Evolutionary conservation across 64 coral and sea anemone species (phyloP).

Genomic region (Pocillopora verrucosa): DNA sequence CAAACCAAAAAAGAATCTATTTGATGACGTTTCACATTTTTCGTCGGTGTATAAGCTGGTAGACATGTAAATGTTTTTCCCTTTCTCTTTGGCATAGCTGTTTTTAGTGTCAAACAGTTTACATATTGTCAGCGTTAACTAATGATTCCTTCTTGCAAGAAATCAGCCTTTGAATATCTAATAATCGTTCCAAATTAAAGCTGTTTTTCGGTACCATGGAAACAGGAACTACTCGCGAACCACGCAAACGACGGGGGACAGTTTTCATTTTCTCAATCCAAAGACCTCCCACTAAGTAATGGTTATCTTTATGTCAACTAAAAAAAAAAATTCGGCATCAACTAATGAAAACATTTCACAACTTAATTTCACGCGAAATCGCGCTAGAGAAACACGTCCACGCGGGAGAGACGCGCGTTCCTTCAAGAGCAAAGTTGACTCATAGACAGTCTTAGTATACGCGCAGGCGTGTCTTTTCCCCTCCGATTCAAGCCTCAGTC

Average conservation of each 20-base stretch:
- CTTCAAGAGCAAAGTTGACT: background rate
- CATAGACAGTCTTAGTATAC: background rate
- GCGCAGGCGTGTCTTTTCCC: too few species aligned
- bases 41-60: background rate
- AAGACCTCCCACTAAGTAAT: background rate
- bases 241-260: background rate
- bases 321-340: background rate
- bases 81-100: too few species aligned
- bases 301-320: background rate
- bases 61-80: too few species aligned
- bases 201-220: background rate
- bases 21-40: background rate
- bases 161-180: background rate
- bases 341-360: background rate
- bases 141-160: background rate
- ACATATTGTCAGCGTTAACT: background rate
- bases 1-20: too few species aligned
- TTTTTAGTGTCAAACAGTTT: background rate
- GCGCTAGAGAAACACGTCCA: background rate
- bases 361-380: background rate
- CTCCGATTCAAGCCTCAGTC: too few species aligned
- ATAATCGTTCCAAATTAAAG: background rate
- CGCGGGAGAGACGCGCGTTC: background rate
- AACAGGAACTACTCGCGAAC: constrained; percentile 6
- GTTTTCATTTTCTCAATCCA: background rate